Evolutionary conservation across 2,888 invertebrate species (phyloP).

Genomic region (Caenorhabditis wallacei): DNA sequence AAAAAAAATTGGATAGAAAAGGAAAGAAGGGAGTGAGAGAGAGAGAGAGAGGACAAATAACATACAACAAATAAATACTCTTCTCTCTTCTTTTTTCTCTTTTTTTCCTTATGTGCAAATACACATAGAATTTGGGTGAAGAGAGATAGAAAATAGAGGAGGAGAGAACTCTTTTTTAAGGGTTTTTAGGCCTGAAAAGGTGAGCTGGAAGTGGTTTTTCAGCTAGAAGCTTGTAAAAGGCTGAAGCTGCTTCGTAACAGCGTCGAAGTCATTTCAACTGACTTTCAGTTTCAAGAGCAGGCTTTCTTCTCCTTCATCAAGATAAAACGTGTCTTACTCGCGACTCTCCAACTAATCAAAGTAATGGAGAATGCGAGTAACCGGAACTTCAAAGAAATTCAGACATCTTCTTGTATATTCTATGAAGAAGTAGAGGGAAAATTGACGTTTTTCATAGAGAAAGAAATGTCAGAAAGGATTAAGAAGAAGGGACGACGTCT

Average conservation of each 20-base stretch:
- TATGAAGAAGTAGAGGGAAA: background rate
- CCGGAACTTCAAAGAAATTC: background rate
- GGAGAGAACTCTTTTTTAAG: too few species aligned
- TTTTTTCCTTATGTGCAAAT: constrained; percentile 13
- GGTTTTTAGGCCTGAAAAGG: too few species aligned
- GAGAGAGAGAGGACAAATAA: constrained; percentile 5
- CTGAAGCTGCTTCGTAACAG: too few species aligned
- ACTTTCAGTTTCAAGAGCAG: too few species aligned
- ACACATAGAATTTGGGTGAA: background rate
- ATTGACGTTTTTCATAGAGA: background rate
- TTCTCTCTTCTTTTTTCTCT: constrained; percentile 3
- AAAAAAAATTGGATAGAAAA: constrained; percentile 19
- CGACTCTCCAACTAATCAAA: constrained; percentile 12
- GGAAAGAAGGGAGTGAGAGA: background rate
- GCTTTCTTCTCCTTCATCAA: background rate
- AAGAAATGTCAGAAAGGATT: background rate
- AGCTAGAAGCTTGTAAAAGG: too few species aligned
- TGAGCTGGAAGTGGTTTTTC: too few species aligned
- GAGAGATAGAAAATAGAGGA: constrained; percentile 1
- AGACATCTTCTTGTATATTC: background rate
- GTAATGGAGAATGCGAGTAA: background rate
- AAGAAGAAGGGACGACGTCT: background rate
- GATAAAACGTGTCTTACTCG: background rate
- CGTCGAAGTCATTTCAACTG: too few species aligned
- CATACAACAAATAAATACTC: constrained; percentile 38